Evolutionary conservation across 2,113 vertebrate species (phyloP).

Genomic region (Malurus alboscapulatus): DNA sequence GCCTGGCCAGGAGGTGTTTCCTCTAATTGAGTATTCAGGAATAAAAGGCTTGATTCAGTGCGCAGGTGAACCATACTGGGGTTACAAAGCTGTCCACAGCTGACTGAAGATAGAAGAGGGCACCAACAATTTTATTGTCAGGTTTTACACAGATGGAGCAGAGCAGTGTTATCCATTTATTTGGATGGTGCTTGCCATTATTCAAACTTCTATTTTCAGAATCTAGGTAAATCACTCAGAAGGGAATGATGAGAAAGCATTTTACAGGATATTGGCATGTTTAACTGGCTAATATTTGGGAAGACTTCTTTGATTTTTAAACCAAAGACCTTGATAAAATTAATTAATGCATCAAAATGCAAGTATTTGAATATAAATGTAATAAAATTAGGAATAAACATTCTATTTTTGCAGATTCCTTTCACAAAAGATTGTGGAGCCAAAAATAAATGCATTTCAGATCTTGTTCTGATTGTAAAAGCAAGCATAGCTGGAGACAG

Average conservation of each 20-base stretch:
- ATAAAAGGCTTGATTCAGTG: background rate
- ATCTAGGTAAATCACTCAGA: background rate
- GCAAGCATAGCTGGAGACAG: constrained; percentile 72
- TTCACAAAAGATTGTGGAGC: constrained; percentile 91
- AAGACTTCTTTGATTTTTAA: background rate
- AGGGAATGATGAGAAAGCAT: background rate
- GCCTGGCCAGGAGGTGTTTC: background rate
- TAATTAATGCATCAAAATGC: background rate
- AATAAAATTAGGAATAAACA: background rate
- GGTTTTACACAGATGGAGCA: background rate
- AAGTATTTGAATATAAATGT: background rate
- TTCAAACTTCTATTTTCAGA: background rate
- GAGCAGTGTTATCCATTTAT: background rate
- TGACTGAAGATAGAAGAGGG: background rate
- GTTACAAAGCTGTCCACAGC: background rate
- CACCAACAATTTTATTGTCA: background rate
- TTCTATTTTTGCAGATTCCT: constrained; percentile 80
- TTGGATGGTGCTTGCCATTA: background rate
- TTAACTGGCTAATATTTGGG: background rate
- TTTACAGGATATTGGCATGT: background rate
- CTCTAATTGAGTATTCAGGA: background rate
- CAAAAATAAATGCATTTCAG: constrained; percentile 85
- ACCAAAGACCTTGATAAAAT: background rate
- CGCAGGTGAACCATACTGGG: background rate
- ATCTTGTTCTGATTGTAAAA: constrained; percentile 81